phyloP scores from a whole-genome alignment of 2,113 vertebrate genomes.

The Xenopus laevis region DNA sequence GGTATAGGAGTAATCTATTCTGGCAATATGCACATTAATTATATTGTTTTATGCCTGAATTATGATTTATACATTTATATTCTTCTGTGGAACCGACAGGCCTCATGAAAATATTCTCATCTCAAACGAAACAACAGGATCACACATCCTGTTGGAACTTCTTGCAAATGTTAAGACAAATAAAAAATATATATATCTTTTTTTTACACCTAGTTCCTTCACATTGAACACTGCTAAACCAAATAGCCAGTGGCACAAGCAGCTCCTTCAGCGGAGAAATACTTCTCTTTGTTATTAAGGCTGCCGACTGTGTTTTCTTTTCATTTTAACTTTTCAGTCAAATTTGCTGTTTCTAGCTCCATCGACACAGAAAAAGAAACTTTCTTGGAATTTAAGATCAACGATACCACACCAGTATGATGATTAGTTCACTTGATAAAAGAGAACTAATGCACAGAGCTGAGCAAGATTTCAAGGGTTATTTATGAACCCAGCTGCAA shows the following conservation, averaged over 20 bases:
- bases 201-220: conserved; percentile 31
- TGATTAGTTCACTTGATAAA: too few species aligned
- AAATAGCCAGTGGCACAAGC: conserved; percentile 40
- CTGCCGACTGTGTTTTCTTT: conserved; percentile 17
- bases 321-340: conserved; percentile 7
- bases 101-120: conserved; percentile 45
- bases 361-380: too few species aligned
- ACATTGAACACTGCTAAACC: conserved; percentile 24
- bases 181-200: conserved; percentile 23
- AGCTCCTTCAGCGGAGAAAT: conserved; percentile 41
- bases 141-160: conserved; percentile 50
- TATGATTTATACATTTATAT: background rate
- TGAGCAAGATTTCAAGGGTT: too few species aligned
- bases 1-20: too few species aligned
- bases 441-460: too few species aligned
- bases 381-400: too few species aligned
- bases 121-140: conserved; percentile 53
- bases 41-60: background rate
- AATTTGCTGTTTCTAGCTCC: background rate
- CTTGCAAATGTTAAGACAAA: conserved; percentile 45
- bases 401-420: too few species aligned
- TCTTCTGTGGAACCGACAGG: background rate
- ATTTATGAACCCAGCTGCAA: too few species aligned
- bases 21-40: background rate
- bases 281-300: conserved; percentile 47